Evolutionary conservation across 2,113 vertebrate genomes (phyloP), one percentile per base, ranked within the genome.

Genomic region (Zosterops hypoxanthus): DNA sequence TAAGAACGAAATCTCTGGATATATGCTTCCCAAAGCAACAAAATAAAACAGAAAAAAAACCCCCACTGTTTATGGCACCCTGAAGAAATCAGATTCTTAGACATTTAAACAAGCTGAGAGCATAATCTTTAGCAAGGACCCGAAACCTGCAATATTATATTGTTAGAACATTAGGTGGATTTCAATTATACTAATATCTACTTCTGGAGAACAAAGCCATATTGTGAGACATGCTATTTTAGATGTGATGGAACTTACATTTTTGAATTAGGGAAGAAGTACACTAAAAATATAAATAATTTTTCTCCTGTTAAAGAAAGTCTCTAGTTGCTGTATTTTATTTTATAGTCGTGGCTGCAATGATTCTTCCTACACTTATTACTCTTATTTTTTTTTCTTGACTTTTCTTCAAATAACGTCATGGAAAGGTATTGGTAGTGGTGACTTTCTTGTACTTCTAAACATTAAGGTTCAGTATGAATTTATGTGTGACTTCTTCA

Each of bases 321-420:
- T 7, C 11, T 73, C 0, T 0, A 50, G 18, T 55, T 87, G 12
- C 13, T 25, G 9, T 65, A 69, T 16, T 9, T 49, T 70, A 44
- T 79, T 42, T 76, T 33, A 28, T 39, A n/a, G 14, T 52, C 14
- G 36, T 8, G 1, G 9, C 14, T 82, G 13, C 23, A 55, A 11
- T 70, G 29, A 41, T 21, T 61, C 33, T 56, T 82, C 22, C 20
- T n/a, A 56, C 7, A 31, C 5, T 7, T 61, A 44, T n/a, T 57
- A 24, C 4, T 61, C 10, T 26, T 26, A 18, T 33, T 65, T 52
- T 15, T 55, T 70, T 60, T 75, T 46, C 21, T 50, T 75, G 11
- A 50, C 5, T 60, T 86, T 56, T 39, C 26, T 49, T 78, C 26
- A 78, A 28, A 57, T 72, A 4, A 31, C 28, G 4, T 3, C 25